Percentiles rank a stretch among this genome's conserved stretches.
Evolutionary conservation across 2,888 invertebrate genomes (phyloP).

Genomic region (Apodemia mormo): DNA sequence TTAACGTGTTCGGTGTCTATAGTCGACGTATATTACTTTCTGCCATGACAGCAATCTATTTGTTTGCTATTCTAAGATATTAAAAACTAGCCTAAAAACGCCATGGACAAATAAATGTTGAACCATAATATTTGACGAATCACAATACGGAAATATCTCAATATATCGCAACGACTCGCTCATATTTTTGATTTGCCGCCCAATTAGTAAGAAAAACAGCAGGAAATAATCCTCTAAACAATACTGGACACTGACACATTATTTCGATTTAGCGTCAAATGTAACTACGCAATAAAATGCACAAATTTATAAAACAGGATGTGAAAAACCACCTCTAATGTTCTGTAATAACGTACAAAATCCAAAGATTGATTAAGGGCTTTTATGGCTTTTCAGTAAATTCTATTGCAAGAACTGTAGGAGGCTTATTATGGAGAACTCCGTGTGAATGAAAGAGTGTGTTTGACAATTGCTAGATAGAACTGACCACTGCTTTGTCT

Average conservation of each 20-base stretch:
- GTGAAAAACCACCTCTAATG: conserved; percentile 21
- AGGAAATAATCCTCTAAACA: conserved; percentile 58
- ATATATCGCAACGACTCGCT: conserved; percentile 5
- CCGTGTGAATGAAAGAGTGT: conserved; percentile 48
- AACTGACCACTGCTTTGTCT: conserved; percentile 43
- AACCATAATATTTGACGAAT: background rate
- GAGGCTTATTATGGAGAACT: conserved; percentile 48
- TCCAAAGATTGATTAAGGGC: background rate
- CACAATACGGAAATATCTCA: background rate
- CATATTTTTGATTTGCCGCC: conserved; percentile 62
- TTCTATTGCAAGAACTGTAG: conserved; percentile 41
- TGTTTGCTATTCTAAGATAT: no score
- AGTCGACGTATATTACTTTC: no score
- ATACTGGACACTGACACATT: conserved; percentile 64
- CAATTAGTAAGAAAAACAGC: conserved; percentile 77
- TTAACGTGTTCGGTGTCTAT: no score
- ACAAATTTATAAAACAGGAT: background rate
- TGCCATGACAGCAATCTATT: no score
- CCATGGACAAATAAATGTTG: background rate
- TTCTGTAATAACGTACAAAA: background rate
- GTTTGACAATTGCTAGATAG: conserved; percentile 46
- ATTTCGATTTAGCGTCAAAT: conserved; percentile 57
- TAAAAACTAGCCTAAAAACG: no score
- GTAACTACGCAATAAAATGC: conserved; percentile 40
- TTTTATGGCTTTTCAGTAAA: conserved; percentile 12